These are phyloP conservation scores for Coenonympha glycerion DNA, from an alignment of 2,888 invertebrate genomes.

Conservation along the genomic window DNA sequence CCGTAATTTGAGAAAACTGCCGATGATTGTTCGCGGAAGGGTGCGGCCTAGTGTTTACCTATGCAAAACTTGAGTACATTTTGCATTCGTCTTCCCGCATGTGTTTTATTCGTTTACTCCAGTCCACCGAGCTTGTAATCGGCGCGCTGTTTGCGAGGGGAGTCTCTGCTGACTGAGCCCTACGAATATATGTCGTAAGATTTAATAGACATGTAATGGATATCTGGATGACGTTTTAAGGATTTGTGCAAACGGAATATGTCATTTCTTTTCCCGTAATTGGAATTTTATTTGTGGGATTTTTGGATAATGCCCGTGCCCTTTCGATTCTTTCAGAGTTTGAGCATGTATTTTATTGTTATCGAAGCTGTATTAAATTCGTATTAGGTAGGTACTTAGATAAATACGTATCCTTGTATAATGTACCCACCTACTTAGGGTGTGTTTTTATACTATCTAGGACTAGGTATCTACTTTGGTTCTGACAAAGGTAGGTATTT, in stretches of 20 bases:
- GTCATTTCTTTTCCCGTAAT: slow-evolving; percentile 68
- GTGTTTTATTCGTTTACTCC: slow-evolving; percentile 76
- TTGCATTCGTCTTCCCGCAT: slow-evolving; percentile 73
- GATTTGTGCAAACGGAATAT: slow-evolving; percentile 76
- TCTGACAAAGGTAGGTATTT: no score
- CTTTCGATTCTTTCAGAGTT: slow-evolving; percentile 39
- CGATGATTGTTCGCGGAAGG: slow-evolving; percentile 37
- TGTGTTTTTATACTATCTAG: no score
- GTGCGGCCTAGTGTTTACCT: slow-evolving; percentile 61
- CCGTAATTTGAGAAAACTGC: slow-evolving; percentile 2
- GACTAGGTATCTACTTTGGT: no score
- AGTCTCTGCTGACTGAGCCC: slow-evolving; percentile 69
- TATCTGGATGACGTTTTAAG: slow-evolving; percentile 77
- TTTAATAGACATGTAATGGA: slow-evolving; percentile 77
- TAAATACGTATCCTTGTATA: no score
- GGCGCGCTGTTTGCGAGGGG: slow-evolving; percentile 74
- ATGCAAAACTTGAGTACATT: slow-evolving; percentile 75
- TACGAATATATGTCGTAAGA: slow-evolving; percentile 76
- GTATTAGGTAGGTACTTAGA: not conserved
- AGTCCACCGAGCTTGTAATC: slow-evolving; percentile 71
- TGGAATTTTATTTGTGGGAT: slow-evolving; percentile 73
- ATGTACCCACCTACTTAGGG: no score
- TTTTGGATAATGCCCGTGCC: slow-evolving; percentile 62
- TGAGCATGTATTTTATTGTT: slow-evolving; percentile 30
- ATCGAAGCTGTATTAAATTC: not conserved